These are phyloP conservation scores for Scylla paramamosain DNA, from an alignment of 1,140 invertebrate species.

Conservation along the genomic window DNA sequence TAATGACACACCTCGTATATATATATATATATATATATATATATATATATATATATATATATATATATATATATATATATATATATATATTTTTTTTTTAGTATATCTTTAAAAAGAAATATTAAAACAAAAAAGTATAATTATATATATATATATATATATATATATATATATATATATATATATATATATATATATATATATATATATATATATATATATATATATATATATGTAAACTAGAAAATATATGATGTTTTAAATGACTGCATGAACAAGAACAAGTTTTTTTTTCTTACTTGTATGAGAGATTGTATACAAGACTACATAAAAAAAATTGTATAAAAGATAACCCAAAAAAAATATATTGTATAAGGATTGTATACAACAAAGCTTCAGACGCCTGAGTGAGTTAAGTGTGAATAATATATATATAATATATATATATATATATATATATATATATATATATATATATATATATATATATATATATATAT, in stretches of 20 bases:
- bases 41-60: conserved; percentile 49
- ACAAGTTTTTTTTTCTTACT: background rate
- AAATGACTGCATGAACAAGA: background rate
- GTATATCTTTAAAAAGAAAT: background rate
- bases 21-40: conserved; percentile 38
- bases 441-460: no score
- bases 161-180: conserved; percentile 26
- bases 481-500: no score
- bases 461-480: no score
- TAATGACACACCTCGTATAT: no score
- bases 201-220: conserved; percentile 36
- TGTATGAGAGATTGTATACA: no score
- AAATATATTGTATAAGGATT: no score
- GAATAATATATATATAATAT: no score
- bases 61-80: conserved; percentile 19
- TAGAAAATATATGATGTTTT: background rate
- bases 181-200: conserved; percentile 29
- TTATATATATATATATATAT: conserved; percentile 17
- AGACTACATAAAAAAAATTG: no score
- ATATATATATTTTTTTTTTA: conserved; percentile 1
- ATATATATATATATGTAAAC: no score
- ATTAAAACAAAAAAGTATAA: background rate
- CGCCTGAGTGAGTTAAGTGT: no score
- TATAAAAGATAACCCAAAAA: no score
- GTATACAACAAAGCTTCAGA: no score